These are phyloP conservation scores for Mionectes olivaceus DNA, from an alignment of 2,797 vertebrate genomes.

Conservation along the genomic window DNA sequence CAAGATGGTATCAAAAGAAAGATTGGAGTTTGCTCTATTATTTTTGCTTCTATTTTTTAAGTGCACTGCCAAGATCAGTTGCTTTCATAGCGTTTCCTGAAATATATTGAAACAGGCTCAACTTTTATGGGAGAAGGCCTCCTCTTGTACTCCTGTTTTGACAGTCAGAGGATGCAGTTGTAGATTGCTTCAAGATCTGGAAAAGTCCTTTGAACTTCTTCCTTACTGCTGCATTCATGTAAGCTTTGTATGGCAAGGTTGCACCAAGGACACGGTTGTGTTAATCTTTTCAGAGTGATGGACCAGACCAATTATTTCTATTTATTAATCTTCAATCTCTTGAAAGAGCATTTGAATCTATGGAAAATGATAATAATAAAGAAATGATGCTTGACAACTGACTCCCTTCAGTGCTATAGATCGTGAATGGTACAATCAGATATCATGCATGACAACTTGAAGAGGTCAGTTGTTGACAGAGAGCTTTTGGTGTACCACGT, in stretches of 20 bases:
- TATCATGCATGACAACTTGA: constrained; percentile 39
- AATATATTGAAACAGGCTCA: background rate
- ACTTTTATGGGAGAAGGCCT: background rate
- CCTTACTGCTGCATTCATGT: background rate
- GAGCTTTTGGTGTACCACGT: constrained; percentile 7
- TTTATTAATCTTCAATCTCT: constrained; percentile 48
- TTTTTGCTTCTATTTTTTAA: background rate
- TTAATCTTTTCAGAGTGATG: constrained; percentile 24
- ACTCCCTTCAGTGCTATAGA: background rate
- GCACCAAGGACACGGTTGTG: background rate
- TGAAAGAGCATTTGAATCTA: constrained; percentile 9
- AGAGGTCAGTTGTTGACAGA: constrained; percentile 47
- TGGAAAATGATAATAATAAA: constrained; percentile 42
- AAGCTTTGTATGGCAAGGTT: background rate
- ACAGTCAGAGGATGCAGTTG: background rate
- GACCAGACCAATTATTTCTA: constrained; percentile 13
- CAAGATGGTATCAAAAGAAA: background rate
- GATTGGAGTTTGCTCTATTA: background rate
- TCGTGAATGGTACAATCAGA: constrained; percentile 21
- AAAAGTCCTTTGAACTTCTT: background rate
- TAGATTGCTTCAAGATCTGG: background rate
- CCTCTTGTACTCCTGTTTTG: background rate
- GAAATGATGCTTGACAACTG: constrained; percentile 27
- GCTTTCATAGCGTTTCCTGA: background rate
- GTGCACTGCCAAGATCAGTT: background rate